Evolutionary conservation across 2,797 vertebrate species (phyloP).

Genomic region (Holocentrus rufus): DNA sequence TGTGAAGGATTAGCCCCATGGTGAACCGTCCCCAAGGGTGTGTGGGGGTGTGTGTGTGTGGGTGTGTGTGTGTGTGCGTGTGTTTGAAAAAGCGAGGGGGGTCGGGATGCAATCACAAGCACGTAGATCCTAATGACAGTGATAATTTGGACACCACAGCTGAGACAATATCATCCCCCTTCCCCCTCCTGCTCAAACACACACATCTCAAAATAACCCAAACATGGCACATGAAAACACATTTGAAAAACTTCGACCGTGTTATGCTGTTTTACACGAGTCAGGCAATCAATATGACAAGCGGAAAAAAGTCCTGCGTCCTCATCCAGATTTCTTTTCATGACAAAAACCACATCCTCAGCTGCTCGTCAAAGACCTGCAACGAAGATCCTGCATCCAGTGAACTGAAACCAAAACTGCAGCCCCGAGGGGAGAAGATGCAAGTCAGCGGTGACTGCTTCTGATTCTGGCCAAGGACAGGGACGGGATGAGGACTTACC

Average conservation of each 20-base stretch:
- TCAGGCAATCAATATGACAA: not conserved
- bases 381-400: slow-evolving; percentile 17
- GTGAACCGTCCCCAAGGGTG: slow-evolving; percentile 53
- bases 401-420: slow-evolving; percentile 45
- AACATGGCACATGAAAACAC: not conserved
- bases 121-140: slow-evolving; percentile 65
- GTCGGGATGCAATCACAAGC: slow-evolving; percentile 64
- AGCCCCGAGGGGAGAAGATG: slow-evolving; percentile 36
- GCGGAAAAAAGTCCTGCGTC: not conserved
- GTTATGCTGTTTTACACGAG: slow-evolving; percentile 14
- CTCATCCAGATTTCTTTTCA: slow-evolving; percentile 1
- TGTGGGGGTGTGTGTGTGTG: slow-evolving; percentile 32
- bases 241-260: slow-evolving; percentile 41
- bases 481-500: slow-evolving; percentile 63
- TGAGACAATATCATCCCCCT: slow-evolving; percentile 69
- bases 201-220: slow-evolving; percentile 7
- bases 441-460: slow-evolving; percentile 35
- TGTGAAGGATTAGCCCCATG: slow-evolving; percentile 69
- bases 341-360: slow-evolving; percentile 6
- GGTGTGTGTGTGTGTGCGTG: slow-evolving; percentile 42
- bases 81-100: slow-evolving; percentile 64
- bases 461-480: slow-evolving; percentile 6
- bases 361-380: slow-evolving; percentile 15
- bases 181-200: not conserved
- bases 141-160: slow-evolving; percentile 80